Conservation (phyloP, 2,113 vertebrate genomes). For the Reinhardtius hippoglossoides region DNA sequence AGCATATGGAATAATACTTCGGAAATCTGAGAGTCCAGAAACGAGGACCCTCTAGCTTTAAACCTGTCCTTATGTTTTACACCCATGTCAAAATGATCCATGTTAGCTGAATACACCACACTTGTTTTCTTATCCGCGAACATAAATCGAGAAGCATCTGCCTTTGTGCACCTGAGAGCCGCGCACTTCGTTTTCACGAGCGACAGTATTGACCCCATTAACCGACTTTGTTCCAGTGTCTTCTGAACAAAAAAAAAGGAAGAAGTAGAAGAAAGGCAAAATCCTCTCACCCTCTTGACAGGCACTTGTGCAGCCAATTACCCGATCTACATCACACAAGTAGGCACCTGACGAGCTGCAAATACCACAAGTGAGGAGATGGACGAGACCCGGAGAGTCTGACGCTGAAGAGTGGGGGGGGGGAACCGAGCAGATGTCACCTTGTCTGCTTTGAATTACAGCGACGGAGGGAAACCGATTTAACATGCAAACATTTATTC, state of each 20-base stretch:
- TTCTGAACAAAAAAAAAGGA: background rate
- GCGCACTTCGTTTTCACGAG: background rate
- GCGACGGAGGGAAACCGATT: constrained; percentile 1
- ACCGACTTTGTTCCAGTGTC: background rate
- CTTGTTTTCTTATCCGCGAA: background rate
- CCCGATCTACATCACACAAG: constrained; percentile 35
- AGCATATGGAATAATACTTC: too few species aligned
- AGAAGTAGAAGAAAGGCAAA: background rate
- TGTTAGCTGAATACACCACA: too few species aligned
- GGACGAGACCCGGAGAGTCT: constrained; percentile 3
- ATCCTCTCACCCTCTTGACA: background rate
- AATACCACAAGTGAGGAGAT: constrained; percentile 37
- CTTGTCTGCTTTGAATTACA: constrained; percentile 2
- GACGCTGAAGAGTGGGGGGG: background rate
- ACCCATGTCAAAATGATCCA: too few species aligned
- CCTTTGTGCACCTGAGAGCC: background rate
- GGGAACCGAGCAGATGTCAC: constrained; percentile 41
- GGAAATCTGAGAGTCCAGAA: too few species aligned
- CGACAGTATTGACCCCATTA: background rate
- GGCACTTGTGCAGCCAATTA: constrained; percentile 32
- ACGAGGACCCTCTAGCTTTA: too few species aligned
- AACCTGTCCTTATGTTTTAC: too few species aligned
- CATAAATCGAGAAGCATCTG: background rate
- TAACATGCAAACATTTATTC: constrained; percentile 8
- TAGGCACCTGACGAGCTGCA: constrained; percentile 43